Base-by-base conservation (phyloP, 2,113 vertebrate genomes). In the Bagarius yarrelli region DNA sequence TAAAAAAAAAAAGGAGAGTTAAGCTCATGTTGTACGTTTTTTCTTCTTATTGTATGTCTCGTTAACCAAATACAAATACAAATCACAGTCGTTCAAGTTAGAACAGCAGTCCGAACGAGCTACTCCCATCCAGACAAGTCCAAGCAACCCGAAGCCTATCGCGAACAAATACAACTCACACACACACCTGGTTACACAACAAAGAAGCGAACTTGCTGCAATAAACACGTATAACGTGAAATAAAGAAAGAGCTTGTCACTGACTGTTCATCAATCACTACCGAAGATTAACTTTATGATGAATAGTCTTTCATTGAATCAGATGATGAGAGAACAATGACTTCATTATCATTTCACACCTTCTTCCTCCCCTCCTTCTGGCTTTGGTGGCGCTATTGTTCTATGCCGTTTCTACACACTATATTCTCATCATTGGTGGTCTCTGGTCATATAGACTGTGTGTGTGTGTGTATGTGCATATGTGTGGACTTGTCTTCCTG, bases 321-420 rank as follows among this genome's bases (percentile, higher is more conserved):
- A 25, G 40, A 47, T 59, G 52, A 64, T 32, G n/a, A 76, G 13
- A 59, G n/a, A 36, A 75, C 83, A 76, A 72, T 55, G 83, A 69
- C 59, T 53, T 67, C 27, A 56, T 60, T 80, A 76, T 80, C 55
- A 60, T 59, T 80, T 47, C 19, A 55, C 69, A 57, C 52, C 61
- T 75, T 77, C 70, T n/a, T 75, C 80, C 72, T 55, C 69, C 72
- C 57, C 25, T 69, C 36, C 0, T 3, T 47, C 52, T 61, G 76
- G 23, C 57, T 57, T 6, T 74, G 70, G 44, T 64, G 21, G 56
- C 32, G 36, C 30, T 74, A 36, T 25, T 73, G 44, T 73, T 52
- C 21, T 8, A 30, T 14, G 9, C 40, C 5, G 32, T 36, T 59
- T 30, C 56, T n/a, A 50, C 4, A 53, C 40, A 25, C 30, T 44